phyloP scores from a whole-genome alignment of 2,113 vertebrate genomes.

The Oreochromis aureus region DNA sequence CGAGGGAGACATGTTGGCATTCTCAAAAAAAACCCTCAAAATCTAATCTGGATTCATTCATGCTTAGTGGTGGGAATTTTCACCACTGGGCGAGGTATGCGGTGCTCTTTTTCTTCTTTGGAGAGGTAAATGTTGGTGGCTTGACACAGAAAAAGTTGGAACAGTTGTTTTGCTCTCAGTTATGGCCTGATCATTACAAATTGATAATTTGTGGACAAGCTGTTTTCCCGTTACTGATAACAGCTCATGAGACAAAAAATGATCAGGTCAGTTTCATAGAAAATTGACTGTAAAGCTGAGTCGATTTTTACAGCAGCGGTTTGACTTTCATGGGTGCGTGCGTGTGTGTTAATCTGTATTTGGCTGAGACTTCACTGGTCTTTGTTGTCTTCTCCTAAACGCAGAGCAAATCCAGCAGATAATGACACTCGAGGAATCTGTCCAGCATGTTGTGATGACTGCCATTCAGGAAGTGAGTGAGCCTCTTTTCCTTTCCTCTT shows the following conservation, averaged over 20 bases:
- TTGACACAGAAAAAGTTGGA: neutral
- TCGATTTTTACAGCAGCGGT: neutral
- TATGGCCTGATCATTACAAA: neutral
- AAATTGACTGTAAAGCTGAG: neutral
- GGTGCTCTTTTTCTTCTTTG: neutral
- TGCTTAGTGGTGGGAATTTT: neutral
- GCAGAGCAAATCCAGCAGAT: conserved; percentile 90
- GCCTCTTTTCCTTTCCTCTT: neutral
- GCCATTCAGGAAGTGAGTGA: conserved; percentile 88
- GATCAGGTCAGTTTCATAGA: neutral
- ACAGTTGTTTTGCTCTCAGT: neutral
- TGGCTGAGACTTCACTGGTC: conserved; percentile 11
- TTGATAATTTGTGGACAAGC: neutral
- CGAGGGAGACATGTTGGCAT: neutral
- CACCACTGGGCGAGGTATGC: neutral
- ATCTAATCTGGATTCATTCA: neutral
- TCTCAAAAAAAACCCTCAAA: neutral
- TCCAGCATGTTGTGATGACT: conserved; percentile 90
- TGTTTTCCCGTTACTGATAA: neutral
- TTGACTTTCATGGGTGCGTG: neutral
- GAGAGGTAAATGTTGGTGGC: neutral
- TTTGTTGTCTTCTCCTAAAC: conserved; percentile 30
- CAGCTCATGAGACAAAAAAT: neutral
- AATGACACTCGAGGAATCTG: conserved; percentile 88
- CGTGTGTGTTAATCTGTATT: conserved; percentile 19